Base-by-base conservation (phyloP, 2,797 vertebrate species). In the Menidia menidia region DNA sequence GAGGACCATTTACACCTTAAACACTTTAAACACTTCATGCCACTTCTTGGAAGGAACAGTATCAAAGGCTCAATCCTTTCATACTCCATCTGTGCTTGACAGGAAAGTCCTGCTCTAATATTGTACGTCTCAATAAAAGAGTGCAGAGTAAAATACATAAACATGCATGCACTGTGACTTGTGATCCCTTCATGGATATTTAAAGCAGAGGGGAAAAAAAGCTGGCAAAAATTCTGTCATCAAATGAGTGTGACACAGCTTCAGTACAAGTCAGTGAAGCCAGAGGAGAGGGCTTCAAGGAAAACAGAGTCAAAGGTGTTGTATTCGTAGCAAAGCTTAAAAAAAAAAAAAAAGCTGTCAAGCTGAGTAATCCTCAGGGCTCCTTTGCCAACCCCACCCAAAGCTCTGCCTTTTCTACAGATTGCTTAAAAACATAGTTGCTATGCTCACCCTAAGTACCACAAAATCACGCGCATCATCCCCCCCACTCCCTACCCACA, bases 321-420 rank as follows among this genome's bases (percentile, higher is more conserved):
- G 71, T 66, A 80, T 83, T 61, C n/a, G 15, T 18, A 51, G 45
- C 4, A 4, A 63, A 66, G 59, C 51, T 68, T 76, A 33, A 70
- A 52, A 48, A 77, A 73, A 66, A 57, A 25, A 25, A 25, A 25
- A 25, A 25, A 25, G 25, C 68, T 64, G 68, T 62, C 61, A 67
- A 68, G 75, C 51, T 64, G 76, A 73, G 55, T 88, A 81, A 86
- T 87, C 80, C 78, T 81, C 73, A 71, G 63, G 67, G 60, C 65
- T 73, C 50, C 30, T 15, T 56, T 45, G 19, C 31, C 13, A 15
- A 45, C 51, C 33, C 2, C 19, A 53, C 19, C n/a, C 4, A 58
- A 68, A 64, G 41, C 41, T 66, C 65, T 48, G 53, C 75, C 42
- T 72, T 62, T 67, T 14, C 8, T 31, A 47, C 41, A 2, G 25